phyloP scores from a whole-genome alignment of 2,113 vertebrate species.

The Eira barbara region DNA sequence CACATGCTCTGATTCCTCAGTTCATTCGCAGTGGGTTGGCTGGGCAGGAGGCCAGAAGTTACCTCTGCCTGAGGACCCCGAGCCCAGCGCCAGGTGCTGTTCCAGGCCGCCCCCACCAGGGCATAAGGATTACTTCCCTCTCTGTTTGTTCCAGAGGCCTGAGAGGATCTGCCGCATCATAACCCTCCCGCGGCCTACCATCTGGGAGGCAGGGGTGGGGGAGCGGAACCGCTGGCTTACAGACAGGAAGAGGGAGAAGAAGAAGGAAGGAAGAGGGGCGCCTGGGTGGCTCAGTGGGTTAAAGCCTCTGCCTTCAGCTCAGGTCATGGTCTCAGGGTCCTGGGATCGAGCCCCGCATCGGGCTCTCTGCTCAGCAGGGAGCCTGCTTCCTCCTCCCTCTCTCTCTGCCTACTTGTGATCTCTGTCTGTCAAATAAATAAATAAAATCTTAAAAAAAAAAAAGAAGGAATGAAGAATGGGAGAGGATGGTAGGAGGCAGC shows the following conservation, averaged over 20 bases:
- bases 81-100: conserved; percentile 58
- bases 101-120: neutral
- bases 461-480: conserved; percentile 30
- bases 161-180: neutral
- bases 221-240: neutral
- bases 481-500: conserved; percentile 8
- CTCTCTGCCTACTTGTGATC: no score
- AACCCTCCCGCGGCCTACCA: neutral
- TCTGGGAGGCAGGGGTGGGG: neutral
- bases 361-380: no score
- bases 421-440: no score
- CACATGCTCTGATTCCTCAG: neutral
- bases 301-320: no score
- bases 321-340: no score
- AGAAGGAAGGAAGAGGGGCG: conserved; percentile 33
- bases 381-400: no score
- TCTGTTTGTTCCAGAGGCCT: conserved; percentile 28
- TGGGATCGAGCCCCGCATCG: no score
- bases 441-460: no score
- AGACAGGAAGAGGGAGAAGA: neutral
- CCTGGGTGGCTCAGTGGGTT: no score
- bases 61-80: conserved; percentile 17
- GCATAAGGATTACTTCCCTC: neutral
- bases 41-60: conserved; percentile 43
- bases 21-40: neutral